Conservation (phyloP, 1,140 invertebrate genomes). For the Ectropis grisescens region DNA sequence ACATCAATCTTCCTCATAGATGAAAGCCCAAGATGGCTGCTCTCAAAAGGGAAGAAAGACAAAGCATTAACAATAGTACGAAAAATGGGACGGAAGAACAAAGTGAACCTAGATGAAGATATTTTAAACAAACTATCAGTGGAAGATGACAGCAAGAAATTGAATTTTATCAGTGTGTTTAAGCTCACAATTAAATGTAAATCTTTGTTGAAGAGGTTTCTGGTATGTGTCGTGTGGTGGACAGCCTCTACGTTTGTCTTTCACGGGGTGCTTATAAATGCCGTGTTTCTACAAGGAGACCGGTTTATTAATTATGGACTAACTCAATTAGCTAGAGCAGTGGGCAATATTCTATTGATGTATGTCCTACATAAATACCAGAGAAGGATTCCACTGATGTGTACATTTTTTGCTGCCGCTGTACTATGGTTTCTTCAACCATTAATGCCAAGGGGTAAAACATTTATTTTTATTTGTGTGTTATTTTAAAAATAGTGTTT, state of each 20-base stretch:
- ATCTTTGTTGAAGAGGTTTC: too few relatives aligned
- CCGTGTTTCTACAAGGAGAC: conserved; percentile 79
- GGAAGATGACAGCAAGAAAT: too few relatives aligned
- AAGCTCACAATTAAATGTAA: too few relatives aligned
- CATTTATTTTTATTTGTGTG: too few relatives aligned
- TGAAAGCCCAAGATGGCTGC: conserved; percentile 73
- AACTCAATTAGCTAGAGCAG: conserved; percentile 74
- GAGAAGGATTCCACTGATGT: conserved; percentile 40
- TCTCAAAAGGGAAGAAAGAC: conserved; percentile 68
- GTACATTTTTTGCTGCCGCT: conserved; percentile 30
- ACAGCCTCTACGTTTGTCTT: too few relatives aligned
- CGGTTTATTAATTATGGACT: conserved; percentile 78
- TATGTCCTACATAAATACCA: conserved; percentile 33
- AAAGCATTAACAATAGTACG: conserved; percentile 28
- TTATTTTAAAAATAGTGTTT: too few relatives aligned
- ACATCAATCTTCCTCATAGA: conserved; percentile 36
- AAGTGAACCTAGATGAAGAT: conserved; percentile 24
- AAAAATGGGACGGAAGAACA: conserved; percentile 38
- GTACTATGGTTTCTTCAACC: conserved; percentile 37
- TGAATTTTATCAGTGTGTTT: too few relatives aligned
- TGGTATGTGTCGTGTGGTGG: too few relatives aligned
- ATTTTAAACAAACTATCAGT: conserved; percentile 28
- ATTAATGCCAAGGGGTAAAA: conserved; percentile 41
- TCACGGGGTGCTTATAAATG: too few relatives aligned
- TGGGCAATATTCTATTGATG: conserved; percentile 72